Conservation (phyloP, 2,888 invertebrate genomes). For the Yponomeuta cagnagella region DNA sequence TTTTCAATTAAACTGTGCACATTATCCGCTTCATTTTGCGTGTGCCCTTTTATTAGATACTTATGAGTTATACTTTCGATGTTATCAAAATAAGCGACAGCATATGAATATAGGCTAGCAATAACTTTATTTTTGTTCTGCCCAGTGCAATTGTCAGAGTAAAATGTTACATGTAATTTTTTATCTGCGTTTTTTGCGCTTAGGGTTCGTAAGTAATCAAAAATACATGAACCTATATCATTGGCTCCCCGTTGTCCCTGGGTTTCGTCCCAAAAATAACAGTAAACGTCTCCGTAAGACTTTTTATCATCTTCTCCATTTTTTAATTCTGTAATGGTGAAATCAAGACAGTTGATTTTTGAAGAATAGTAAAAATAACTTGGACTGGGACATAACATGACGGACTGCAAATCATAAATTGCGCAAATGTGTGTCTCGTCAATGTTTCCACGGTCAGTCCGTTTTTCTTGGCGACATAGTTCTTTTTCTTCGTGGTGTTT, state of each 20-base stretch:
- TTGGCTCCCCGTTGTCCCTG: constrained; percentile 14
- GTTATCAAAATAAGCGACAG: constrained; percentile 16
- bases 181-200: constrained; percentile 10
- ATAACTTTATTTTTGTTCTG: constrained; percentile 21
- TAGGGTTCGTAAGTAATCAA: constrained; percentile 10
- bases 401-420: no score
- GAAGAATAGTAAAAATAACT: no score
- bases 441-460: no score
- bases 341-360: no score
- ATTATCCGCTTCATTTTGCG: constrained; percentile 23
- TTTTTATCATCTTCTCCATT: no score
- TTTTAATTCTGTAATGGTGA: no score
- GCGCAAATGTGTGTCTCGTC: no score
- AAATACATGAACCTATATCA: constrained; percentile 16
- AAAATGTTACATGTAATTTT: constrained; percentile 18
- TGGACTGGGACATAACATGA: no score
- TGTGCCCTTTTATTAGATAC: constrained; percentile 22
- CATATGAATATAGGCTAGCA: constrained; percentile 17
- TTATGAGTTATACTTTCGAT: constrained; percentile 21
- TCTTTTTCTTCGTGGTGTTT: no score
- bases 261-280: constrained; percentile 15
- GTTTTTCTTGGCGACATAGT: no score
- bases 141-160: constrained; percentile 20
- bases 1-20: constrained; percentile 21
- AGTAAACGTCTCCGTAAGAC: constrained; percentile 10